Conservation (phyloP, 2,797 vertebrate species). For the Paratrypauchen microcephalus region DNA sequence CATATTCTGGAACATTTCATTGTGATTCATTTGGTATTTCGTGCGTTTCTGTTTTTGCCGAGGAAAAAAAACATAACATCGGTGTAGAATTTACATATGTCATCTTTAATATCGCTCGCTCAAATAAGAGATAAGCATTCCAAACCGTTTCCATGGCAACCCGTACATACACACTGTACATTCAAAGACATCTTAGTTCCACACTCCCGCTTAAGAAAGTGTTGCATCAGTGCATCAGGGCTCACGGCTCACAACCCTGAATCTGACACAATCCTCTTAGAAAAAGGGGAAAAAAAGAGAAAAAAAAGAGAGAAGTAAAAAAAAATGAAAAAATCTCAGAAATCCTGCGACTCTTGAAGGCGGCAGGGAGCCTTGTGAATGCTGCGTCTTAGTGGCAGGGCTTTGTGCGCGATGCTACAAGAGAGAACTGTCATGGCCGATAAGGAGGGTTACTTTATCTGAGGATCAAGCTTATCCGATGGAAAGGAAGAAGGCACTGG, state of each 20-base stretch:
- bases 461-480: conserved; percentile 61
- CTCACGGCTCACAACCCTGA: conserved; percentile 60
- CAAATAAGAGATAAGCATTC: neutral
- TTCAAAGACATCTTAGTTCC: conserved; percentile 18
- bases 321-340: conserved; percentile 8
- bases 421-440: conserved; percentile 60
- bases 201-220: conserved; percentile 62
- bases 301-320: neutral
- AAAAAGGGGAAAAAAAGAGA: neutral
- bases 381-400: conserved; percentile 22
- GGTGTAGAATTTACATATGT: neutral
- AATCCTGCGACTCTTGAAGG: conserved; percentile 60
- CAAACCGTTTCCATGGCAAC: neutral
- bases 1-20: too few relatives aligned
- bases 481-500: conserved; percentile 45
- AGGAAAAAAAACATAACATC: neutral
- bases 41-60: neutral
- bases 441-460: conserved; percentile 69
- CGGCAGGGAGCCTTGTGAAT: conserved; percentile 59
- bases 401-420: conserved; percentile 63
- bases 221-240: conserved; percentile 65
- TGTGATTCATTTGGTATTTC: neutral
- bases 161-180: neutral
- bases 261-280: conserved; percentile 61
- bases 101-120: neutral